Evolutionary conservation across 2,888 invertebrate species (phyloP).

Genomic region (Papilio protenor): DNA sequence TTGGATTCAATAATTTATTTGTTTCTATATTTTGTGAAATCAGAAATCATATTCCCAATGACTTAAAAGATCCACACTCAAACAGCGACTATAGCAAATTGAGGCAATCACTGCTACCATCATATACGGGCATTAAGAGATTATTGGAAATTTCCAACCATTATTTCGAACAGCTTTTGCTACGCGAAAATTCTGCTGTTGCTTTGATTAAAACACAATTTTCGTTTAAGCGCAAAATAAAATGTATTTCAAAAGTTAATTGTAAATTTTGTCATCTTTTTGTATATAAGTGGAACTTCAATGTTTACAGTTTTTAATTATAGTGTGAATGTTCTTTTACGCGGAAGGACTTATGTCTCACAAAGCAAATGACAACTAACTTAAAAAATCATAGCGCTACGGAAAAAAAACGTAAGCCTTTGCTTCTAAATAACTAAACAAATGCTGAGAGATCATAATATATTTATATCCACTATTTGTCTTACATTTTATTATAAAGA

Average conservation of each 20-base stretch:
- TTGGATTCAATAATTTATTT: neutral
- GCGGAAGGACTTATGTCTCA: neutral
- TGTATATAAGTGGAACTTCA: neutral
- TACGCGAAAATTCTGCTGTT: constrained; percentile 1
- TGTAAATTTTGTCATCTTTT: neutral
- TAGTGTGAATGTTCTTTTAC: neutral
- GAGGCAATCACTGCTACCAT: constrained; percentile 8
- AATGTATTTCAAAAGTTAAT: neutral
- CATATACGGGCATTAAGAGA: constrained; percentile 29
- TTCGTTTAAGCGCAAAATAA: neutral
- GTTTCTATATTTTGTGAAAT: neutral
- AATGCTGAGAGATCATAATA: neutral
- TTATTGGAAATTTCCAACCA: constrained; percentile 31
- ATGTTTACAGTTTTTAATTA: too few species aligned
- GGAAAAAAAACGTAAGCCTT: neutral
- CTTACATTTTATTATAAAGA: neutral
- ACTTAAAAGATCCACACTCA: neutral
- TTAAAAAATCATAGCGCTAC: neutral
- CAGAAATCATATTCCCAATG: neutral
- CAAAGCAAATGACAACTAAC: neutral
- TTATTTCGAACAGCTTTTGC: constrained; percentile 30
- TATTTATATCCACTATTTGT: neutral
- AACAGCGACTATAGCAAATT: constrained; percentile 11
- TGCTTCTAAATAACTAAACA: neutral
- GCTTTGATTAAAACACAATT: constrained; percentile 14